Percentiles rank a stretch among this genome's conserved stretches.
These are phyloP conservation scores for Sycophila sp. DNA, from an alignment of 1,140 invertebrate species.

Conservation along the genomic window DNA sequence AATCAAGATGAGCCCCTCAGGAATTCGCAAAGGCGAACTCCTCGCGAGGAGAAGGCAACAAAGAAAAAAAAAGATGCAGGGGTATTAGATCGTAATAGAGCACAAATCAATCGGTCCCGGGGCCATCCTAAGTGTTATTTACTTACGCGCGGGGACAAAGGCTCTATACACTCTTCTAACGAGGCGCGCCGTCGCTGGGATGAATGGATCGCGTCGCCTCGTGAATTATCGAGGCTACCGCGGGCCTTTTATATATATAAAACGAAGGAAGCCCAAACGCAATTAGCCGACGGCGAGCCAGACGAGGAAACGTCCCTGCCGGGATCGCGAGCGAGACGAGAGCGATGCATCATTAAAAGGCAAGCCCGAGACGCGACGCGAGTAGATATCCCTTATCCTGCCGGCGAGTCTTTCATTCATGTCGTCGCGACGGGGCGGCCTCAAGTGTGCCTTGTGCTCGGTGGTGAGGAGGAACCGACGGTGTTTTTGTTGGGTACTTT, in stretches of 20 bases:
- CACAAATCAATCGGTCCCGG: conserved; percentile 26
- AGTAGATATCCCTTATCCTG: background rate
- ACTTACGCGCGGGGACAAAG: conserved; percentile 20
- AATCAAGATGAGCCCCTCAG: too few species aligned
- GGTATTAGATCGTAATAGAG: too few species aligned
- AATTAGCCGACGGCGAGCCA: conserved; percentile 23
- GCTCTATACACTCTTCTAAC: conserved; percentile 10
- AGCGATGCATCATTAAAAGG: conserved; percentile 20
- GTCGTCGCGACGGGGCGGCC: background rate
- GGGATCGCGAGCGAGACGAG: background rate
- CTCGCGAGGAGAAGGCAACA: too few species aligned
- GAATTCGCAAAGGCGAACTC: too few species aligned
- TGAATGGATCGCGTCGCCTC: conserved; percentile 28
- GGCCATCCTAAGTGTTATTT: conserved; percentile 33
- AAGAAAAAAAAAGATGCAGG: background rate
- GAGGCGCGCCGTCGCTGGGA: background rate
- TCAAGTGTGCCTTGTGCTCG: too few species aligned
- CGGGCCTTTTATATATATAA: background rate
- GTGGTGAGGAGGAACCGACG: too few species aligned
- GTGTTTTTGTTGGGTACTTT: too few species aligned
- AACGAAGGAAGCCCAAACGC: conserved; percentile 31
- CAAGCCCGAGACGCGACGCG: background rate
- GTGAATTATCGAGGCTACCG: conserved; percentile 23
- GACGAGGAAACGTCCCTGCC: conserved; percentile 8
- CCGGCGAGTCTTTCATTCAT: conserved; percentile 4